phyloP scores from a whole-genome alignment of 2,113 vertebrate genomes.

The Vidua chalybeata region DNA sequence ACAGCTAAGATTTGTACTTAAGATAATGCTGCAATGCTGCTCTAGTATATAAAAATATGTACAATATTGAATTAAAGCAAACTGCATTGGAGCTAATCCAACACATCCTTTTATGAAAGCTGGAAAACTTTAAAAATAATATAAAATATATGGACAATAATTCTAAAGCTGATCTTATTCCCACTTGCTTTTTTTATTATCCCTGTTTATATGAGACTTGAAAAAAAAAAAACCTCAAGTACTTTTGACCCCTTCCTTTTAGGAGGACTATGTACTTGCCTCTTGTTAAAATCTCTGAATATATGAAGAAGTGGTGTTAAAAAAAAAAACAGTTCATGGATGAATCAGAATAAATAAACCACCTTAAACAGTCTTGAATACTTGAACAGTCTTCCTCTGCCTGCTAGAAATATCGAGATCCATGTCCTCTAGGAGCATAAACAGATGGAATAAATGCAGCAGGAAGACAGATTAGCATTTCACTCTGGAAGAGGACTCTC shows the following conservation, averaged over 20 bases:
- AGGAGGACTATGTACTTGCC: not conserved
- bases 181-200: not conserved
- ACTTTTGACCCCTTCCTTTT: not conserved
- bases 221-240: not conserved
- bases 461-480: not conserved
- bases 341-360: not conserved
- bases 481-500: not conserved
- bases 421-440: not conserved
- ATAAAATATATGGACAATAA: not conserved
- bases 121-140: not conserved
- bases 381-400: not conserved
- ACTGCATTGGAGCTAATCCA: not conserved
- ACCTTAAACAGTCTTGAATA: not conserved
- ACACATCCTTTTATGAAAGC: not conserved
- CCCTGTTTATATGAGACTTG: not conserved
- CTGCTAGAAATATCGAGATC: not conserved
- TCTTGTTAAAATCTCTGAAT: not conserved
- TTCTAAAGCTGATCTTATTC: not conserved
- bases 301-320: not conserved
- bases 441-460: not conserved
- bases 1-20: not conserved
- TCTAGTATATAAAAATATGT: not conserved
- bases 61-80: not conserved
- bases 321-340: not conserved
- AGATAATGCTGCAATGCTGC: not conserved